Conservation (phyloP, 2,888 invertebrate genomes). For the Resseliella maxima region DNA sequence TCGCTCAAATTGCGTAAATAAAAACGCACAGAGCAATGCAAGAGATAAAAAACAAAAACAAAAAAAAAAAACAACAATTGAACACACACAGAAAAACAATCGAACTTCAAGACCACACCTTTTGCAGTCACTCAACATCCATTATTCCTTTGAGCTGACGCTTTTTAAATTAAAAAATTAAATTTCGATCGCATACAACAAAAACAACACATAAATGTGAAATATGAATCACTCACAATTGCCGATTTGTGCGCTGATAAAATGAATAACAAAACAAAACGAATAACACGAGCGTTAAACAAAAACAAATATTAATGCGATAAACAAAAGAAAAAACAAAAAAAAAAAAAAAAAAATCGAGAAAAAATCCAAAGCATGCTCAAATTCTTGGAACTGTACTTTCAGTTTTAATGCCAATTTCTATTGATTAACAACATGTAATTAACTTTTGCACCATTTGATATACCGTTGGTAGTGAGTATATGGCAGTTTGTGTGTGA, state of each 20-base stretch:
- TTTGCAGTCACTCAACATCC: neutral
- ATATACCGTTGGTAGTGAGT: too few species aligned
- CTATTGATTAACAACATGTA: slow-evolving; percentile 44
- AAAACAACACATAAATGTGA: neutral
- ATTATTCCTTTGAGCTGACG: neutral
- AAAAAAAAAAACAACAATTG: neutral
- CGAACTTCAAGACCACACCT: slow-evolving; percentile 17
- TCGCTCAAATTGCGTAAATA: slow-evolving; percentile 8
- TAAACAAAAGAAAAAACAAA: neutral
- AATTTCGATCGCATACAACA: slow-evolving; percentile 17
- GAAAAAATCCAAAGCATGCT: neutral
- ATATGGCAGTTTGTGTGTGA: too few species aligned
- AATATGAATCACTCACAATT: neutral
- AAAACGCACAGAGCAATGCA: too few species aligned
- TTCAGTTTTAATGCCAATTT: neutral
- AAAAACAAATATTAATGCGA: too few species aligned
- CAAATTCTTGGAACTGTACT: slow-evolving; percentile 9
- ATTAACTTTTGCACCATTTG: neutral
- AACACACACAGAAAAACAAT: neutral
- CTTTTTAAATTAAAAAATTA: slow-evolving; percentile 19
- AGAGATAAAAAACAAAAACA: neutral
- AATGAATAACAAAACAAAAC: too few species aligned
- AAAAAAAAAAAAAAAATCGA: neutral
- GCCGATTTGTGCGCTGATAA: neutral
- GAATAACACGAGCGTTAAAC: too few species aligned